phyloP scores from a whole-genome alignment of 2,113 vertebrate species.

The Chrysemys picta region DNA sequence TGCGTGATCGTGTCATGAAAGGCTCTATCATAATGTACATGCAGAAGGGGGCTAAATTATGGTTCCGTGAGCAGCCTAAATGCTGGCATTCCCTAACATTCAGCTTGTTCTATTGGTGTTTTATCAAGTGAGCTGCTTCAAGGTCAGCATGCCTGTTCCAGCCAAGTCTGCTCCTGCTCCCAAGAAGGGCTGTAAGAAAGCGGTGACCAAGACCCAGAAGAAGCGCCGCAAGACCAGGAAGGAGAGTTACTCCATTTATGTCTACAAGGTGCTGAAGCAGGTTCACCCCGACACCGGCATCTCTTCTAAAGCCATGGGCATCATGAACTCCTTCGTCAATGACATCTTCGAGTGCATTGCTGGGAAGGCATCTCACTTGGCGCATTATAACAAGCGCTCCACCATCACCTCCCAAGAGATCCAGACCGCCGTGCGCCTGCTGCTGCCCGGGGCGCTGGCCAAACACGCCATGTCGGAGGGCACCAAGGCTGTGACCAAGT shows the following conservation, averaged over 20 bases:
- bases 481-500: conserved; percentile 86
- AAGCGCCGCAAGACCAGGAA: conserved; percentile 71
- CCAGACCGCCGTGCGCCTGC: conserved; percentile 82
- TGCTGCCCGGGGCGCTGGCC: conserved; percentile 82
- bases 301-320: conserved; percentile 80
- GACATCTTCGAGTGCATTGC: conserved; percentile 83
- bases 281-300: conserved; percentile 81
- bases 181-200: too few relatives aligned
- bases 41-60: neutral
- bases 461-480: conserved; percentile 86
- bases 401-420: conserved; percentile 83
- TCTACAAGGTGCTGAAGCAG: conserved; percentile 78
- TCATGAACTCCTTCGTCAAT: conserved; percentile 82
- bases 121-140: too few relatives aligned
- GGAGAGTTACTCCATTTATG: conserved; percentile 67
- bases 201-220: conserved; percentile 12
- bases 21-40: neutral
- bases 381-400: conserved; percentile 78
- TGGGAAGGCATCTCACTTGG: conserved; percentile 59
- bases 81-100: neutral
- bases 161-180: too few relatives aligned
- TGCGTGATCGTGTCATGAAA: neutral
- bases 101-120: too few relatives aligned
- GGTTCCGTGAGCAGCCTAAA: neutral
- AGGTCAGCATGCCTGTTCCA: too few relatives aligned